These are phyloP conservation scores for Thereva unica DNA, from an alignment of 2,888 invertebrate species.

Conservation along the genomic window DNA sequence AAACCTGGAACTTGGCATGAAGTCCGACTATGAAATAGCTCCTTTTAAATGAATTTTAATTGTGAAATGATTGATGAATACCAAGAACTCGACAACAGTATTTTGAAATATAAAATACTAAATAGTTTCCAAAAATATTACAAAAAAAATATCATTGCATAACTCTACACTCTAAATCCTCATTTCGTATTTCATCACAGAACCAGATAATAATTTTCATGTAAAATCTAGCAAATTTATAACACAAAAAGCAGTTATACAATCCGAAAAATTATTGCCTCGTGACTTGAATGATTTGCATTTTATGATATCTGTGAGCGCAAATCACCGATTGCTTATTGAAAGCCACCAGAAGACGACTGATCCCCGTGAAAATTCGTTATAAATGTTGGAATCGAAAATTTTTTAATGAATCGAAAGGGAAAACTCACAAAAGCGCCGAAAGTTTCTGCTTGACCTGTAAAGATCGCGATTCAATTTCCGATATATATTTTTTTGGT, in stretches of 20 bases:
- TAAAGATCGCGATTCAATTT: conserved; percentile 14
- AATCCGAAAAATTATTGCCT: conserved; percentile 9
- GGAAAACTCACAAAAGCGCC: conserved; percentile 19
- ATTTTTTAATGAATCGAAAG: conserved; percentile 15
- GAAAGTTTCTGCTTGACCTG: conserved; percentile 14
- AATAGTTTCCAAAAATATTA: too few species aligned
- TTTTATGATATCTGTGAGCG: conserved; percentile 2
- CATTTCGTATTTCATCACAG: background rate
- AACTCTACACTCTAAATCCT: too few species aligned
- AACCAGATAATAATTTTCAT: background rate
- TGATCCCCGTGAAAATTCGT: conserved; percentile 7
- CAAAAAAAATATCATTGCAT: too few species aligned
- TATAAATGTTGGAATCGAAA: conserved; percentile 9
- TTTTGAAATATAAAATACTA: too few species aligned
- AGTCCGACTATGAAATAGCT: too few species aligned
- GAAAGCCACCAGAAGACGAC: conserved; percentile 10
- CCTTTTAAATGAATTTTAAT: too few species aligned
- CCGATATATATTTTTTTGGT: background rate
- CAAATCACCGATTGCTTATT: background rate
- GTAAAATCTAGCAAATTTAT: too few species aligned
- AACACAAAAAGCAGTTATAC: background rate
- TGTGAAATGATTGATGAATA: too few species aligned
- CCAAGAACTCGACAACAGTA: too few species aligned
- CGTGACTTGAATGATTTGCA: conserved; percentile 31
- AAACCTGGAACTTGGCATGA: too few species aligned